A percentile compares a stretch with the other conserved stretches of the same genome.
Conservation (phyloP, 2,113 vertebrate species). For the Protobothrops mucrosquamatus region DNA sequence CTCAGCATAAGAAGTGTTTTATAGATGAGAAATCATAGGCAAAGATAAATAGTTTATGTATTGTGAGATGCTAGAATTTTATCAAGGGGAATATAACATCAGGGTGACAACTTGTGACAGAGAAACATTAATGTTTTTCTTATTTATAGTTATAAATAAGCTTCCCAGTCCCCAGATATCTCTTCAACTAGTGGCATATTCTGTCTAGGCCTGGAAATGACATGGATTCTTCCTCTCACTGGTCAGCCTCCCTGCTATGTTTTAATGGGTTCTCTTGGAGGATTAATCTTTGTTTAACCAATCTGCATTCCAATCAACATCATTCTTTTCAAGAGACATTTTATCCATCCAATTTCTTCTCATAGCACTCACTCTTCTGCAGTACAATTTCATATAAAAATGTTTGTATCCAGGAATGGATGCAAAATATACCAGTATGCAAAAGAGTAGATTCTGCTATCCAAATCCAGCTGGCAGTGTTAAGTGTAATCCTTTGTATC, state of each 20-base stretch:
- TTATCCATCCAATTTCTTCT: background rate
- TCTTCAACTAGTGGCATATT: background rate
- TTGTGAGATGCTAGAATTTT: background rate
- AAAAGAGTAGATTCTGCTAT: background rate
- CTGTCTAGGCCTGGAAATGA: background rate
- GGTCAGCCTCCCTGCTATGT: background rate
- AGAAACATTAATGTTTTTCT: background rate
- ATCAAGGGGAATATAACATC: background rate
- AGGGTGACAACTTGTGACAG: background rate
- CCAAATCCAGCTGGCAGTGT: background rate
- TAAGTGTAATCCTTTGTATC: background rate
- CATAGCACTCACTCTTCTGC: background rate
- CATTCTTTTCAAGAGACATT: background rate
- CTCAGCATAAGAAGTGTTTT: background rate
- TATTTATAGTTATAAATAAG: background rate
- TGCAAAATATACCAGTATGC: background rate
- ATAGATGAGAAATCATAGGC: background rate
- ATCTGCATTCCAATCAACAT: background rate
- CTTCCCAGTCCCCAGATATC: background rate
- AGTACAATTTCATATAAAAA: no score
- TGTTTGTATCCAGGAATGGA: background rate
- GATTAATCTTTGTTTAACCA: background rate
- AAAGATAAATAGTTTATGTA: background rate
- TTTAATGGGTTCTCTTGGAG: background rate
- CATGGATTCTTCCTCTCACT: background rate